Evolutionary conservation across 2,113 vertebrate species (phyloP), one percentile per base, ranked within the genome.

Genomic region (Oncorhynchus nerka): DNA sequence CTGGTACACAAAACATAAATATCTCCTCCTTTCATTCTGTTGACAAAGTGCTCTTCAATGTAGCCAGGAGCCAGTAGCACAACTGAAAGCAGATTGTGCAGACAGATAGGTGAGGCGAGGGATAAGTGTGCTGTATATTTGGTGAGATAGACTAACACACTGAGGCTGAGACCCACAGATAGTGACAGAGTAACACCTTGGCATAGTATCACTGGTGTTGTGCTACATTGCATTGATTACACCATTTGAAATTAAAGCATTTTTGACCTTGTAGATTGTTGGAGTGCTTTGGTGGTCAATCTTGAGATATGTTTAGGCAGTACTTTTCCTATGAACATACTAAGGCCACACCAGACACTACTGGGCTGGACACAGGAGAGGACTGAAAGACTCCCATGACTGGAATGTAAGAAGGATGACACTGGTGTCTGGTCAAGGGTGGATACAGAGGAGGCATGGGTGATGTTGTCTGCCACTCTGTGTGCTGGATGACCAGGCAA

Each of bases 71-170:
- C 71, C 73, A 81, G 81, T 76, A 87, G 84, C 71, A 79, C 75
- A 86, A 91, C 85, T 85, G 84, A 87, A 88, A 91, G 81, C 89
- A 91, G 89, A 91, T 88, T 89, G 81, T 74, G 59, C 61, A 4
- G 70, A 75, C 79, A 79, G 86, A 86, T 82, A 74, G 81, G 74
- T 80, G 86, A 86, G 80, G 76, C 76, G 19, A 81, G 65, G 76
- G 80, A 88, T 83, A 88, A 83, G 19, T 75, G 70, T 75, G 68
- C 76, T 51, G 75, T 87, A 85, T 87, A 87, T 87, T 85, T 84
- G 8, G 39, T 45, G 39, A 45, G 39, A 2, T 45, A 11, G 11
- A 45, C 39, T 45, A 45, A 45, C 9, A 11, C 39, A 45, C 39
- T 45, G 39, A 11, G 39, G 75, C 73, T 65, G 39, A 81, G 75